These are phyloP conservation scores for Myotis vivesi DNA, from an alignment of 2,797 vertebrate genomes.

Conservation along the genomic window DNA sequence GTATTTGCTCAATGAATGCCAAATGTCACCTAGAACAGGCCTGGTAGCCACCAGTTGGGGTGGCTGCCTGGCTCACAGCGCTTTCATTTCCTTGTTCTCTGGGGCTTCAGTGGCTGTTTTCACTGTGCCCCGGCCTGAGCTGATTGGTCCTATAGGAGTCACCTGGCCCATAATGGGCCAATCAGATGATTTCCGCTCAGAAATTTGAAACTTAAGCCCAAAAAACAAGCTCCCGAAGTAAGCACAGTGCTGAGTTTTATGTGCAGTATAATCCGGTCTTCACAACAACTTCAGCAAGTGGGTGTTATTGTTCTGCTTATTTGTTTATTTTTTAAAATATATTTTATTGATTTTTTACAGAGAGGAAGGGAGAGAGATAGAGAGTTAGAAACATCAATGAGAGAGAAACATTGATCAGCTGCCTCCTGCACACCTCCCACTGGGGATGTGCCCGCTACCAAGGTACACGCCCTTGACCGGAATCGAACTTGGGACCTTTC, in stretches of 20 bases:
- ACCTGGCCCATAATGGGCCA: not conserved
- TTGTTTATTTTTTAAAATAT: no score
- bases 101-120: not conserved
- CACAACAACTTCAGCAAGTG: not conserved
- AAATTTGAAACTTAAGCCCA: not conserved
- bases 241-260: not conserved
- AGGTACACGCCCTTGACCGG: no score
- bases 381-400: no score
- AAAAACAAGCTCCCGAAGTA: not conserved
- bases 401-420: no score
- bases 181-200: not conserved
- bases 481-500: no score
- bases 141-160: not conserved
- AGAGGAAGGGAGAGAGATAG: no score
- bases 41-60: not conserved
- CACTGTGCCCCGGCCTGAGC: not conserved
- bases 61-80: not conserved
- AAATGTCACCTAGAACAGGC: not conserved
- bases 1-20: not conserved
- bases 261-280: not conserved
- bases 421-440: no score
- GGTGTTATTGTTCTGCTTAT: not conserved
- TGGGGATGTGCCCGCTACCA: no score
- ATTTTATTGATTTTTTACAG: no score
- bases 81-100: not conserved